Base-by-base conservation (phyloP, 2,113 vertebrate genomes). In the Hyla sarda region DNA sequence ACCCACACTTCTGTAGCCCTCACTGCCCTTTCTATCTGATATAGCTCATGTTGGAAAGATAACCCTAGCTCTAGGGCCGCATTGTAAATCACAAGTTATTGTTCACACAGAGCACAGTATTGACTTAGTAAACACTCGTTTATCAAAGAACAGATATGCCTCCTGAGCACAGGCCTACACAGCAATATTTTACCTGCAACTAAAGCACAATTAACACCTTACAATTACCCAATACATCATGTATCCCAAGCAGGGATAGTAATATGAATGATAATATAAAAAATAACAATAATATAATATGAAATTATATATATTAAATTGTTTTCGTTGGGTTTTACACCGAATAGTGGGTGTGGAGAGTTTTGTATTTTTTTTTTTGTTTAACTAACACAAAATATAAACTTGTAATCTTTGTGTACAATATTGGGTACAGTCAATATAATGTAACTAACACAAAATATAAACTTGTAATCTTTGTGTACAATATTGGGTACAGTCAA, bases 91-190 rank as follows among this genome's bases (percentile, higher is more conserved):
- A 32, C 56, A 23, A 58, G 17, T 60, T 56, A 73, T 60, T 82
- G 74, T 71, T 28, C 79, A 60, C 28, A 58, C 77, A 74, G 50
- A 34, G 41, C 54, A 84, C 19, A 76, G 48, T 73, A 67, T 62
- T 81, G 76, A 81, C 48, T 86, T 8, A 25, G 77, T 47, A 81
- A 87, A 82, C 69, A 87, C 34, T 87, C 54, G 34, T 79, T 87
- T 87, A 82, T 74, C 67, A 60, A 45, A 8, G 30, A 23, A 7
- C n/a, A 80, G 62, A 79, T 71, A 81, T 48, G 67, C 65, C 71
- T 72, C 30, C 76, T 65, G 52, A 69, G 47, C 73, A 50, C 83
- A 69, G 83, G 83, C 83, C 74, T 69, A 52, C 28, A 50, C 5
- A 60, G 54, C 45, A 74, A 75, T 48, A 84, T 76, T 32, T 65